A percentile compares a stretch with the other conserved stretches of the same genome.
These are phyloP conservation scores for Copidosoma aretas DNA, from an alignment of 2,888 invertebrate genomes.

Conservation along the genomic window DNA sequence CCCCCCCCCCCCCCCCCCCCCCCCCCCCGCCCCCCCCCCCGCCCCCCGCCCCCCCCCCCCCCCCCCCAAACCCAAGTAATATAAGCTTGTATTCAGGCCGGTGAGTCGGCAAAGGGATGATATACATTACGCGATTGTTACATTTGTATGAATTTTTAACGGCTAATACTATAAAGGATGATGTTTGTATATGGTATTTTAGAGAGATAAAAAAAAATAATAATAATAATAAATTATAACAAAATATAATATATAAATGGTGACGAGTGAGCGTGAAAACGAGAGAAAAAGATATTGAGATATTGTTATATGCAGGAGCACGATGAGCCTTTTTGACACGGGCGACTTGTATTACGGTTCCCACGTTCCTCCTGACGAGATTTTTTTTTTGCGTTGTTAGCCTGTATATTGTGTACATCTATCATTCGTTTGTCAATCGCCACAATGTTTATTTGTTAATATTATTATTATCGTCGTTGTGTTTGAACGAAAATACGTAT, in stretches of 20 bases:
- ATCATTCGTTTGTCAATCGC: no score
- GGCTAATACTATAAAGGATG: slow-evolving; percentile 40
- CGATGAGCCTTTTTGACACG: background rate
- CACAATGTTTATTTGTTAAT: no score
- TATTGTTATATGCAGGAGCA: no score
- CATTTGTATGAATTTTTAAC: slow-evolving; percentile 42
- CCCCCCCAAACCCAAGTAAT: no score
- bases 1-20: no score
- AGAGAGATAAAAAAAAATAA: slow-evolving; percentile 35
- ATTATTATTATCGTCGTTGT: no score
- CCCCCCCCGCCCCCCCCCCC: background rate
- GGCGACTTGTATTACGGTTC: background rate
- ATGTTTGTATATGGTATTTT: slow-evolving; percentile 41
- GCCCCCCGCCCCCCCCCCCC: background rate
- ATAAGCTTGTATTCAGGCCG: slow-evolving; percentile 7
- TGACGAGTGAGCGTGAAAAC: background rate
- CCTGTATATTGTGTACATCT: no score
- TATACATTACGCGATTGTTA: slow-evolving; percentile 36
- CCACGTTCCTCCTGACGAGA: no score
- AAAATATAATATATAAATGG: background rate
- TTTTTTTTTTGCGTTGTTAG: no score
- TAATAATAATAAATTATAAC: slow-evolving; percentile 8
- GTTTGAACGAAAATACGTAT: no score
- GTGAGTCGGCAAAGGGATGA: slow-evolving; percentile 28
- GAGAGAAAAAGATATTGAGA: no score